Evolutionary conservation across 2,797 vertebrate genomes (phyloP).

Genomic region (Scyliorhinus canicula): DNA sequence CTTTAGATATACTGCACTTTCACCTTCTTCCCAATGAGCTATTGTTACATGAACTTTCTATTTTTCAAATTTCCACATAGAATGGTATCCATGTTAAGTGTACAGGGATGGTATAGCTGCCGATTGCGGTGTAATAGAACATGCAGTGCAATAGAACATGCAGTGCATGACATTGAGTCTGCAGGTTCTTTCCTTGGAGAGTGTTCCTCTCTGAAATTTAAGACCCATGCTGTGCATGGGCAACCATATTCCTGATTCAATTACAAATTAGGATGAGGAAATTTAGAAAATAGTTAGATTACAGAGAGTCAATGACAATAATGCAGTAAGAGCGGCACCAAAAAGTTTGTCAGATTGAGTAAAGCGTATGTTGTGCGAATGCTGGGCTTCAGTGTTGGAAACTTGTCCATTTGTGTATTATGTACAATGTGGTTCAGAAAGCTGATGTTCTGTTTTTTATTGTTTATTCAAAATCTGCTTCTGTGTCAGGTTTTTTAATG

Average conservation of each 20-base stretch:
- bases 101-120: neutral
- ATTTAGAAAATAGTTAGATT: neutral
- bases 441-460: neutral
- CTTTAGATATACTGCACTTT: neutral
- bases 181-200: neutral
- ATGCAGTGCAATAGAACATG: neutral
- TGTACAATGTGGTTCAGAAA: neutral
- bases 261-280: neutral
- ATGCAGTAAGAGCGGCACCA: neutral
- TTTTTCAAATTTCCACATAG: no score
- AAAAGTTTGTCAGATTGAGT: neutral
- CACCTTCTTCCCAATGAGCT: neutral
- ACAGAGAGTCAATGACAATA: neutral
- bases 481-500: neutral
- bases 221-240: neutral
- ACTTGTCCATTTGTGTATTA: neutral
- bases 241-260: neutral
- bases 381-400: neutral
- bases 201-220: neutral
- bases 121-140: neutral
- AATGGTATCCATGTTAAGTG: neutral
- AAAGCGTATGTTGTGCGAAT: neutral
- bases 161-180: neutral
- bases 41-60: neutral
- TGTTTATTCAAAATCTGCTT: neutral